phyloP scores from a whole-genome alignment of 2,113 vertebrate genomes.

The Struthidea cinerea region DNA sequence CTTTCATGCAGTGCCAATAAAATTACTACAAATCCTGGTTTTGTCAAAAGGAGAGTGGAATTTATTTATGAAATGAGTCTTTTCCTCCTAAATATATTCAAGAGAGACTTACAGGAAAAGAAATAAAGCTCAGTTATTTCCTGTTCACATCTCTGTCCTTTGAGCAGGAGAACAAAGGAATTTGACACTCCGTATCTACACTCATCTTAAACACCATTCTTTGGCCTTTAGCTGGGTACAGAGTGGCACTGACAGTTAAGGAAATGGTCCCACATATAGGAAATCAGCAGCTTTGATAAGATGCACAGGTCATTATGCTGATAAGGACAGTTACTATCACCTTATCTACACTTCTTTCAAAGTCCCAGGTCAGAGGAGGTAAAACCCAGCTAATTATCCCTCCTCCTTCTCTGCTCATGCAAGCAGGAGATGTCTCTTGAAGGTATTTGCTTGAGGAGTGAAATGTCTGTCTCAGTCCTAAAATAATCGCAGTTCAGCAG shows the following conservation, averaged over 20 bases:
- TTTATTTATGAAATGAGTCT: background rate
- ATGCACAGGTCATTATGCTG: background rate
- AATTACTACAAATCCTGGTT: background rate
- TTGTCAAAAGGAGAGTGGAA: conserved; percentile 1
- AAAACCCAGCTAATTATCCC: background rate
- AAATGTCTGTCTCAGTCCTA: background rate
- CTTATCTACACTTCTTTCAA: background rate
- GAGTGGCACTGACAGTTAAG: background rate
- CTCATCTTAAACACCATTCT: background rate
- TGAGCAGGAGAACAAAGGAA: conserved; percentile 8
- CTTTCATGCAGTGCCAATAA: conserved; percentile 22
- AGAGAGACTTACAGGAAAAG: conserved; percentile 23
- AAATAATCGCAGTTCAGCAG: background rate
- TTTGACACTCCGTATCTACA: background rate
- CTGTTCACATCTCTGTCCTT: background rate
- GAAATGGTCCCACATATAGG: background rate
- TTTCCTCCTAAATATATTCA: conserved; percentile 35
- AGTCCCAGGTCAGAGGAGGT: background rate
- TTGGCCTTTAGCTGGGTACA: background rate
- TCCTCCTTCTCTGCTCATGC: background rate
- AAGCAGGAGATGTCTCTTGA: background rate
- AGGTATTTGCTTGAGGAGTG: background rate
- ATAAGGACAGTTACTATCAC: background rate
- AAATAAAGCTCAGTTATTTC: conserved; percentile 39
- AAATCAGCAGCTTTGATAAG: background rate